Conservation (phyloP, 2,888 invertebrate genomes). For the Xanthia togata region DNA sequence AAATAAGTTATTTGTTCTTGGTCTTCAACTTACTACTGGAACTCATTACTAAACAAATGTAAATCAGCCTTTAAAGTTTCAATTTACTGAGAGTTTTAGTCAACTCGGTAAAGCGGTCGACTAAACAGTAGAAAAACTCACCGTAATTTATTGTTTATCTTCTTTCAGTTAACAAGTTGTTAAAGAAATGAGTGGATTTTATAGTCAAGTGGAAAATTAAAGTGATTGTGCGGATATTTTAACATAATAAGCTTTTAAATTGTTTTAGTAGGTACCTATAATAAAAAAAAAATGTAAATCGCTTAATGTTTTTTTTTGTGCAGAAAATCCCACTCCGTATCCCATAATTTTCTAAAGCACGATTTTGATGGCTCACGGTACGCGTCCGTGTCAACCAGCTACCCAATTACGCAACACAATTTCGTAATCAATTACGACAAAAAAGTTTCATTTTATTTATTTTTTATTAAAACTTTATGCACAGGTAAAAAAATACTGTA, state of each 20-base stretch:
- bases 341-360: background rate
- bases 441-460: no score
- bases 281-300: conserved; percentile 30
- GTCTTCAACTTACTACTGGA: background rate
- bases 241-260: conserved; percentile 22
- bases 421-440: no score
- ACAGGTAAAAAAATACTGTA: no score
- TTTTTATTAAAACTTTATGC: no score
- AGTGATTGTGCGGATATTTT: conserved; percentile 21
- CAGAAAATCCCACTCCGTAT: no score
- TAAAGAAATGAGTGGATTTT: conserved; percentile 2
- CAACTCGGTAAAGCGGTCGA: background rate
- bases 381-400: background rate
- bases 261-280: conserved; percentile 11
- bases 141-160: background rate
- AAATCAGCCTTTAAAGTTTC: background rate
- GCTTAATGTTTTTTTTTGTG: background rate
- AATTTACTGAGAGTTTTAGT: background rate
- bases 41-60: background rate
- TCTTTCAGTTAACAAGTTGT: conserved; percentile 25
- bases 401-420: no score
- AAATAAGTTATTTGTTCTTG: no score
- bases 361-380: background rate
- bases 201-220: conserved; percentile 44
- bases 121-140: no score